Conservation (phyloP, 2,888 invertebrate genomes). For the Drosophila basisetae region DNA sequence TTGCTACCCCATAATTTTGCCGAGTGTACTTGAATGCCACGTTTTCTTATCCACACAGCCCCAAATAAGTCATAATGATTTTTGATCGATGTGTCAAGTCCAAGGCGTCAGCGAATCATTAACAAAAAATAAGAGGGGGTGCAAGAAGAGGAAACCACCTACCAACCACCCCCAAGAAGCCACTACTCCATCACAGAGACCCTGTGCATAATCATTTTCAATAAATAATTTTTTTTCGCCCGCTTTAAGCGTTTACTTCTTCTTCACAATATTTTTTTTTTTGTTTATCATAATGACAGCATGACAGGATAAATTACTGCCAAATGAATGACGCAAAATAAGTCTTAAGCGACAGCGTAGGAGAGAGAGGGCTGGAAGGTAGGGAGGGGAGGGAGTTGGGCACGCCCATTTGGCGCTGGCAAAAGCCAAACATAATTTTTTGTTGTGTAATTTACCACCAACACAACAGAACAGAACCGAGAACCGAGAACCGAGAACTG, state of each 20-base stretch:
- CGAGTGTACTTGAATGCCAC: conserved; percentile 39
- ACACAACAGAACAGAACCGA: conserved; percentile 29
- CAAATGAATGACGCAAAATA: conserved; percentile 83
- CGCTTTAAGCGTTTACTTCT: conserved; percentile 56
- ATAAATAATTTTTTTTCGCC: conserved; percentile 71
- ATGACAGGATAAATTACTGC: conserved; percentile 85
- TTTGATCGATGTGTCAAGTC: conserved; percentile 83
- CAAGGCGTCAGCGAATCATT: conserved; percentile 77
- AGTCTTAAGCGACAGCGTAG: conserved; percentile 70
- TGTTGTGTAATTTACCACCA: conserved; percentile 80
- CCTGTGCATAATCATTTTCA: conserved; percentile 76
- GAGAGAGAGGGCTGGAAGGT: neutral
- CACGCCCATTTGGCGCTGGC: conserved; percentile 80
- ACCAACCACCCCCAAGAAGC: conserved; percentile 1
- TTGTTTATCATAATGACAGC: conserved; percentile 83
- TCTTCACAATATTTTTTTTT: conserved; percentile 45
- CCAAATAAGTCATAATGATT: conserved; percentile 82
- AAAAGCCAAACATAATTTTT: conserved; percentile 80
- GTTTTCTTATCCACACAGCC: conserved; percentile 24
- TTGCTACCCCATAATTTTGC: conserved; percentile 8
- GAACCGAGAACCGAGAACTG: neutral
- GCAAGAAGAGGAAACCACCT: neutral
- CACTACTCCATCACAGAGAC: conserved; percentile 16
- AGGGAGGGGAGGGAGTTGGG: conserved; percentile 21
- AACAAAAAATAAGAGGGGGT: conserved; percentile 46